phyloP scores from a whole-genome alignment of 2,888 invertebrate genomes.

The Drosophila kuntzei region DNA sequence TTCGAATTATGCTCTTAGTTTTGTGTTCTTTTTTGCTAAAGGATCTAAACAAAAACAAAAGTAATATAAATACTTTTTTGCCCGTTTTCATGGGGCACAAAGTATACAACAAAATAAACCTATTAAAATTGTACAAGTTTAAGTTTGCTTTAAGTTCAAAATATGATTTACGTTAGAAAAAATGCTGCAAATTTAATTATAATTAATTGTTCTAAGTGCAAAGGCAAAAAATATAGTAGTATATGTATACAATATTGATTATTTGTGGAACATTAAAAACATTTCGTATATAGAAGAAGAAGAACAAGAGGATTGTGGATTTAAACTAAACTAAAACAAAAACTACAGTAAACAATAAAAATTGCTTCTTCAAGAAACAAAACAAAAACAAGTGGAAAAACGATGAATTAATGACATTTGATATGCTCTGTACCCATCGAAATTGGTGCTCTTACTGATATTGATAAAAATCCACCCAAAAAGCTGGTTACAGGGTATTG shows the following conservation, averaged over 20 bases:
- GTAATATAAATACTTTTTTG: conserved; percentile 6
- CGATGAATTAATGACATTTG: conserved; percentile 24
- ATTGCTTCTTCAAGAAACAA: conserved; percentile 70
- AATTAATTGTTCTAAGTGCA: conserved; percentile 69
- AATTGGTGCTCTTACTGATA: not conserved
- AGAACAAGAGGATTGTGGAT: conserved; percentile 49
- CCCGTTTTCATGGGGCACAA: conserved; percentile 1
- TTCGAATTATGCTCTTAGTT: conserved; percentile 51
- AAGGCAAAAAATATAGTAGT: conserved; percentile 59
- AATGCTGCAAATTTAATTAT: conserved; percentile 77
- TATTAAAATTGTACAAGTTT: conserved; percentile 67
- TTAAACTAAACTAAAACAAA: conserved; percentile 44
- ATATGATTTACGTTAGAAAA: conserved; percentile 71
- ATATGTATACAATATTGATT: conserved; percentile 60
- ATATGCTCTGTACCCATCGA: conserved; percentile 29
- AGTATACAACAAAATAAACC: conserved; percentile 45
- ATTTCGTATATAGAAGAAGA: conserved; percentile 32
- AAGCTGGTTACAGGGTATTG: conserved; percentile 35
- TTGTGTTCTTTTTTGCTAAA: conserved; percentile 78
- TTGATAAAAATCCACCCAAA: not conserved
- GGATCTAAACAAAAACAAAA: conserved; percentile 57
- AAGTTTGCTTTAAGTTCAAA: conserved; percentile 78
- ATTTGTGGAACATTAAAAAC: conserved; percentile 67
- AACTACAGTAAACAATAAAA: conserved; percentile 64
- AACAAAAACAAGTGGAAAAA: conserved; percentile 38